These are phyloP conservation scores for Lineus longissimus DNA, from an alignment of 1,140 invertebrate genomes.

Conservation along the genomic window DNA sequence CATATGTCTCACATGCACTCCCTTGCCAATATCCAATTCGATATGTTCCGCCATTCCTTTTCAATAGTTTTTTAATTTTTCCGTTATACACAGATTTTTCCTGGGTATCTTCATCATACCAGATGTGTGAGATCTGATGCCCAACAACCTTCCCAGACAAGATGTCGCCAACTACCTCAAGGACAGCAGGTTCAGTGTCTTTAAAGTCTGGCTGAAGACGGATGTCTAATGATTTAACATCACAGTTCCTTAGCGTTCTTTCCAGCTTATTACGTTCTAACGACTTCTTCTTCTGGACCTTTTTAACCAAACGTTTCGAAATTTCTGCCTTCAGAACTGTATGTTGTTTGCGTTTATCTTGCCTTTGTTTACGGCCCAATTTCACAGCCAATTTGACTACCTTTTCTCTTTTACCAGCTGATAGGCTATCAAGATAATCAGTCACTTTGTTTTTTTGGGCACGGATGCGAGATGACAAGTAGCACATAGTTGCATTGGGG, in stretches of 20 bases:
- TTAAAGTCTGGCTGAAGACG: neutral
- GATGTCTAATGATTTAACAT: neutral
- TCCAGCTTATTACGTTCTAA: neutral
- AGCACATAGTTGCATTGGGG: constrained; percentile 7
- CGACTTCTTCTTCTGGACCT: neutral
- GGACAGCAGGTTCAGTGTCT: neutral
- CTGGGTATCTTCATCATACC: too few species aligned
- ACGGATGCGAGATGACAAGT: constrained; percentile 8
- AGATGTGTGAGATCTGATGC: too few species aligned
- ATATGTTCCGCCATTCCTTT: neutral
- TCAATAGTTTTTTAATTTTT: neutral
- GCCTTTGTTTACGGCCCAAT: neutral
- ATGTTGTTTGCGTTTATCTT: neutral
- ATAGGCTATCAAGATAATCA: neutral
- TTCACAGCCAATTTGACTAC: neutral
- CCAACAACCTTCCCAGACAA: too few species aligned
- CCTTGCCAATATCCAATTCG: neutral
- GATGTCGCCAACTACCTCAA: too few species aligned
- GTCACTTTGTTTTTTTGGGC: constrained; percentile 4
- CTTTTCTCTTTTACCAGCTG: neutral
- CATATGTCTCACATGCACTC: neutral
- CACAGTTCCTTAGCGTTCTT: neutral
- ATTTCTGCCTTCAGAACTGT: neutral
- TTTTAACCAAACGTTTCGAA: neutral
- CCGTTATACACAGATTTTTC: neutral